Evolutionary conservation across 2,113 vertebrate species (phyloP), one percentile per base, ranked within the genome.

Genomic region (Strix aluco): DNA sequence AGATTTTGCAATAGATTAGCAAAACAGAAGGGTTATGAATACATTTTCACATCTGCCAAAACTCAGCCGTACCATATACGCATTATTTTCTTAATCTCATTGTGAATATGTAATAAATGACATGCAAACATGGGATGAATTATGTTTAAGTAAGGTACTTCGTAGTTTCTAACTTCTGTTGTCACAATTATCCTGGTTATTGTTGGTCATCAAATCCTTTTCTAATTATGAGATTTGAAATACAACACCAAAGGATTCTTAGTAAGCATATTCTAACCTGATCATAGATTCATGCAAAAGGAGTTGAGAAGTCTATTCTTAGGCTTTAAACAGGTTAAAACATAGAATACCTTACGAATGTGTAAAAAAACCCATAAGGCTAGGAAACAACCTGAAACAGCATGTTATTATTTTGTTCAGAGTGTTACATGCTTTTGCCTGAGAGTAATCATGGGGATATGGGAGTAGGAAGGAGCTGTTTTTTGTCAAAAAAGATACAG

Each of bases 281-380:
- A 34, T 0, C 0, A 4, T 46, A 62, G n/a, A 89, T 51, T 67
- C 1, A 67, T 22, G 15, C 13, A 80, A 32, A 86, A 74, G 27
- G 12, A 57, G 30, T 49, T 40, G 10, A 81, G 6, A 74, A 52
- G 11, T 73, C 15, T 30, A 9, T 57, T 81, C 10, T 58, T 73
- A 46, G 13, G 4, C 14, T 67, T 63, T 65, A 61, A 34, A 13
- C 5, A 72, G 14, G 22, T 71, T 91, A 67, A 78, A 73, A 5
- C 18, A 47, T 11, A 42, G 25, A 79, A 63, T 11, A 62, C 5
- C 10, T 57, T 81, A 38, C 15, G 32, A 54, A 71, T 15, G 7
- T 7, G 59, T 55, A 30, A 63, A 63, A 59, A 32, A 32, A 2
- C 0, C 4, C 4, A 27, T 22, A 6, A 42, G 13, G 4, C 62